Evolutionary conservation across 2,113 vertebrate species (phyloP).

Genomic region (Takifugu bimaculatus): DNA sequence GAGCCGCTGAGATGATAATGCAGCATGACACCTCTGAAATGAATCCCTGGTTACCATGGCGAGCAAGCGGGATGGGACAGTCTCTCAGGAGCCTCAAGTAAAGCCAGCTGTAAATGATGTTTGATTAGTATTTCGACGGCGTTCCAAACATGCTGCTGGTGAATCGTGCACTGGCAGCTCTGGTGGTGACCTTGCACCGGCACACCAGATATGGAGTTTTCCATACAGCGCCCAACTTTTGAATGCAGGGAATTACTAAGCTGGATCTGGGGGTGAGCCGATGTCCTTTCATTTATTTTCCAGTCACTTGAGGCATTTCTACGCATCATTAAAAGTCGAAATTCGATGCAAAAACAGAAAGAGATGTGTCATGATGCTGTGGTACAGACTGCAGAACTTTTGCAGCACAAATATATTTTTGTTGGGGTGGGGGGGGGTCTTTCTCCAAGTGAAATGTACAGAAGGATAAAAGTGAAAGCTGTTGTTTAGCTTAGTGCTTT

Average conservation of each 20-base stretch:
- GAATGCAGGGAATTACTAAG: too few species aligned
- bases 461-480: neutral
- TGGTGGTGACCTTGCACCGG: slow-evolving; percentile 18
- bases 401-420: too few species aligned
- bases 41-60: slow-evolving; percentile 91
- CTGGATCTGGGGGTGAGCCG: slow-evolving; percentile 17
- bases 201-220: neutral
- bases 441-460: too few species aligned
- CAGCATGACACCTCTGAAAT: slow-evolving; percentile 83
- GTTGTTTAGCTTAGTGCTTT: neutral
- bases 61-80: slow-evolving; percentile 88
- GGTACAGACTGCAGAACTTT: too few species aligned
- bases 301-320: slow-evolving; percentile 13
- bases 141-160: slow-evolving; percentile 78
- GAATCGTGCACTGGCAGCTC: slow-evolving; percentile 55
- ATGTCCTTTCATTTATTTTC: slow-evolving; percentile 28
- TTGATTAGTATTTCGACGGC: slow-evolving; percentile 99
- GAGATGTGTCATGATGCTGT: too few species aligned
- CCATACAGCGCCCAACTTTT: too few species aligned
- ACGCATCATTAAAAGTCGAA: slow-evolving; percentile 1
- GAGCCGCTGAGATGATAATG: slow-evolving; percentile 74
- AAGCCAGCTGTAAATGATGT: slow-evolving; percentile 98
- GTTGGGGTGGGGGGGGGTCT: too few species aligned
- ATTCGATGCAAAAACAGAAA: too few species aligned
- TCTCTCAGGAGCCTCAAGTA: slow-evolving; percentile 91